These are phyloP conservation scores for Acrocephalus kingi DNA, from an alignment of 2,113 vertebrate species.

Conservation along the genomic window DNA sequence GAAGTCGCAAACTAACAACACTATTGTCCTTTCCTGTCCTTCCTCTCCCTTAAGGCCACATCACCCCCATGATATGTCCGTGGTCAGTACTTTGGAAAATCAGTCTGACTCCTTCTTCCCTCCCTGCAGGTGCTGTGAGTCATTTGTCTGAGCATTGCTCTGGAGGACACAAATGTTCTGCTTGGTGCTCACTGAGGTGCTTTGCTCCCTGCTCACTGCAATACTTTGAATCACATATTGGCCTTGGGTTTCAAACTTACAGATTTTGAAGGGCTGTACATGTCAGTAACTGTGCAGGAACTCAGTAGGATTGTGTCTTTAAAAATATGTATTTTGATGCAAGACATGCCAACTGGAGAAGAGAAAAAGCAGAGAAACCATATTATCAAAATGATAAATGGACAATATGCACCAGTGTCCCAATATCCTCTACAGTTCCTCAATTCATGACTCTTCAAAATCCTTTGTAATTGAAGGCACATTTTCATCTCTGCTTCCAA, in stretches of 20 bases:
- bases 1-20: background rate
- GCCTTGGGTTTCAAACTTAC: background rate
- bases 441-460: background rate
- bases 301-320: background rate
- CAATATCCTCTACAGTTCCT: background rate
- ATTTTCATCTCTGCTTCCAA: background rate
- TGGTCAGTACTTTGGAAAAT: constrained; percentile 28
- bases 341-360: background rate
- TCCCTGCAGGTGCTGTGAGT: constrained; percentile 30
- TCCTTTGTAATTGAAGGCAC: background rate
- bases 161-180: background rate
- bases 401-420: background rate
- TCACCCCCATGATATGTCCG: background rate
- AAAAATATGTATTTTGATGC: background rate
- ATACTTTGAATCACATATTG: background rate
- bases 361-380: background rate
- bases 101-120: constrained; percentile 11
- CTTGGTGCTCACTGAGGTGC: background rate
- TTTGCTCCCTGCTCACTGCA: background rate
- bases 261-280: background rate
- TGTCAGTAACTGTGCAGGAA: background rate
- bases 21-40: background rate
- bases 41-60: background rate
- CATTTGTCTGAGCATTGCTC: background rate
- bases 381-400: background rate